Base-by-base conservation (phyloP, 2,797 vertebrate genomes). In the Anniella stebbinsi region DNA sequence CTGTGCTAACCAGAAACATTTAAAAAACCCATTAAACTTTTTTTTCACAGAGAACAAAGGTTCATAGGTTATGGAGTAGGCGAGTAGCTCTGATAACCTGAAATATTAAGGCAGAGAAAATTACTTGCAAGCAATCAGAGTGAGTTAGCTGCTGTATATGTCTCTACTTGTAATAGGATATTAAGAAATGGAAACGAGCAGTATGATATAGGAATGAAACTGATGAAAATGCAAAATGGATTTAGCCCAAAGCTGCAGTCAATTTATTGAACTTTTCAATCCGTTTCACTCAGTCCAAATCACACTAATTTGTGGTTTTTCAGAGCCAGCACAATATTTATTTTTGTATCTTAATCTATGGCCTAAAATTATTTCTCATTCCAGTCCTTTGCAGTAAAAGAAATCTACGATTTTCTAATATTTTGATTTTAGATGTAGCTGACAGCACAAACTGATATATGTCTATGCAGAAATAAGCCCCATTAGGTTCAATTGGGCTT, bases 71-170 rank as follows among this genome's bases (percentile, higher is more conserved):
- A 38, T 28, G 15, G 7, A 45, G 23, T 18, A 21, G 33, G 77
- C 69, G 36, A 67, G 15, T 38, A 73, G 70, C 2, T n/a, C 54
- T 69, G n/a, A 76, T 80, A 80, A 75, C 69, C 54, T 73, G 25
- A 85, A 85, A 85, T 88, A 84, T 51, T 72, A 80, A 73, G 82
- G 54, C 25, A 57, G 54, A 88, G 38, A 84, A 88, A 91, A 85
- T 73, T 88, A 45, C 36, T 85, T 88, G 81, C 21, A 80, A 85
- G 67, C 57, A 66, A 85, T 80, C 25, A 38, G 54, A 91, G 13
- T 51, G n/a, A 85, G 8, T 67, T 86, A 72, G 54, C 21, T 48
- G 66, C 38, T 87, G 38, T 83, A 87, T 36, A 69, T 84, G 73
- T 28, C 36, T 80, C 57, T 75, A 72, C n/a, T 63, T 63, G 25